phyloP scores from a whole-genome alignment of 1,140 invertebrate genomes.

The Scaptomyza montana region DNA sequence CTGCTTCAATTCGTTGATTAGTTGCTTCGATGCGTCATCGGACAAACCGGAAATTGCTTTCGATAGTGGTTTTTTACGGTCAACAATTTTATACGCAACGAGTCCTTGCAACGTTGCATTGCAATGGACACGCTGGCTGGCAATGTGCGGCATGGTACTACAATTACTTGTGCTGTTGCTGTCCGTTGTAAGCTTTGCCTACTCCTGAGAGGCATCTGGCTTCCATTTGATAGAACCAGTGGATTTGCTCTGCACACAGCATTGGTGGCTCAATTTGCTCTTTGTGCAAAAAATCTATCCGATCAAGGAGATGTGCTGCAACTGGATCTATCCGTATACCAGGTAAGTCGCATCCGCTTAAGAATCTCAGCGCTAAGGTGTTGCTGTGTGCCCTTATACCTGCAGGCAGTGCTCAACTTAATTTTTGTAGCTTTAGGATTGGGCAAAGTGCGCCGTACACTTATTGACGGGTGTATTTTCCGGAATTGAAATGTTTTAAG shows the following conservation, averaged over 20 bases:
- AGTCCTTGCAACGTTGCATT: conserved; percentile 31
- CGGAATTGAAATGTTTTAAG: conserved; percentile 35
- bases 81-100: conserved; percentile 45
- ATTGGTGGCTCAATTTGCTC: conserved; percentile 87
- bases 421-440: conserved; percentile 1
- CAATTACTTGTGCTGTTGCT: conserved; percentile 24
- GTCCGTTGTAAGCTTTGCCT: conserved; percentile 7
- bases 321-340: too few species aligned
- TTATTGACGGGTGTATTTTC: conserved; percentile 26
- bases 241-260: conserved; percentile 84
- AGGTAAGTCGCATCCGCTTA: conserved; percentile 59
- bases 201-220: conserved; percentile 71
- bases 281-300: conserved; percentile 86
- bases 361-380: neutral
- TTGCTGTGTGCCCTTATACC: conserved; percentile 3
- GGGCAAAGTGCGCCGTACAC: neutral
- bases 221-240: conserved; percentile 83
- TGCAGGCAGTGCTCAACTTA: conserved; percentile 25
- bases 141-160: conserved; percentile 19
- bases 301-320: conserved; percentile 83
- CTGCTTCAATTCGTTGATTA: conserved; percentile 1
- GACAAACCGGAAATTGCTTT: too few species aligned
- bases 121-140: conserved; percentile 1
- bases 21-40: too few species aligned
- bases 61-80: conserved; percentile 55